phyloP scores from a whole-genome alignment of 1,140 invertebrate genomes.

The Cyclargus thomasi region DNA sequence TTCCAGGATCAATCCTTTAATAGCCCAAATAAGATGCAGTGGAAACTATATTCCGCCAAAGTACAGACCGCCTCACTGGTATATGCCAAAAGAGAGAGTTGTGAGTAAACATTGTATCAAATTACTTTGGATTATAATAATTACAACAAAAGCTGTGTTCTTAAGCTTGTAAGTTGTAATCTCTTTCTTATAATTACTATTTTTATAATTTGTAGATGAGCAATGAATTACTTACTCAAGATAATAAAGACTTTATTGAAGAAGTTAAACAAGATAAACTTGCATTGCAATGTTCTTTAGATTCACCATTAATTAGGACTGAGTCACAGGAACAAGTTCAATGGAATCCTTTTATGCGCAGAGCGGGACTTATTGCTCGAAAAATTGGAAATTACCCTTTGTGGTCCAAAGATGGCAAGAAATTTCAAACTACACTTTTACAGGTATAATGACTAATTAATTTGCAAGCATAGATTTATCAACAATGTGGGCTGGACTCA shows the following conservation, averaged over 20 bases:
- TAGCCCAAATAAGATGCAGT: conserved; percentile 25
- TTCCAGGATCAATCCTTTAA: neutral
- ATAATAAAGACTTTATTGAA: conserved; percentile 89
- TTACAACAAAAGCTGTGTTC: too few species aligned
- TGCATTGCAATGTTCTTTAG: conserved; percentile 49
- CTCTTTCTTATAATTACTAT: neutral
- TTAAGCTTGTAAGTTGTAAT: too few species aligned
- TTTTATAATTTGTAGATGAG: conserved; percentile 78
- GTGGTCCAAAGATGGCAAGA: conserved; percentile 92
- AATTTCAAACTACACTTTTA: conserved; percentile 86
- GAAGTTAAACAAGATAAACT: conserved; percentile 84
- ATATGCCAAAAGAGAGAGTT: conserved; percentile 52
- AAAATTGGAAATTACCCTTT: conserved; percentile 96
- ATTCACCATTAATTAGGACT: conserved; percentile 63
- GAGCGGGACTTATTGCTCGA: conserved; percentile 91
- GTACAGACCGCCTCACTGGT: conserved; percentile 63
- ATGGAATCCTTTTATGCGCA: conserved; percentile 79
- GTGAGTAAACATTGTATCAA: conserved; percentile 38
- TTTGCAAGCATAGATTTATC: neutral
- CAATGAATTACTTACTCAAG: conserved; percentile 83
- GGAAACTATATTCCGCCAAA: conserved; percentile 38
- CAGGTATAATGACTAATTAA: conserved; percentile 79
- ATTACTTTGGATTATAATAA: too few species aligned
- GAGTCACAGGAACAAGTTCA: conserved; percentile 75
- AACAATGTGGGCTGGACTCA: too few species aligned